A percentile compares a stretch with the other conserved stretches of the same genome.
Evolutionary conservation across 2,797 vertebrate species (phyloP).

Genomic region (Cossypha niveicapilla): DNA sequence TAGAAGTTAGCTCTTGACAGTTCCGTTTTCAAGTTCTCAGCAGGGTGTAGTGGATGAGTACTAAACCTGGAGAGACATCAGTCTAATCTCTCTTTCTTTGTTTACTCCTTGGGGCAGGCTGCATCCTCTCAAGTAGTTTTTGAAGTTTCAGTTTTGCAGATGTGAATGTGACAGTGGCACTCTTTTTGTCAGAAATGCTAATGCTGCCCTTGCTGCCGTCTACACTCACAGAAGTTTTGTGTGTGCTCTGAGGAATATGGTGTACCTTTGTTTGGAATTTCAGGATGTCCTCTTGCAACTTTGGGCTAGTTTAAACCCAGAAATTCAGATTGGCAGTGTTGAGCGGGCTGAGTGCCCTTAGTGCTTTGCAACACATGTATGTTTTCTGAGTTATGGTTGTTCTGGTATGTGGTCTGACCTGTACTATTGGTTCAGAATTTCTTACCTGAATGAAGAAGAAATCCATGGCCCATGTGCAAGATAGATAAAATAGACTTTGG

Average conservation of each 20-base stretch:
- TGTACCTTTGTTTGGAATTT: background rate
- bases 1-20: background rate
- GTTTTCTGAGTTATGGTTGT: background rate
- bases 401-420: background rate
- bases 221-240: background rate
- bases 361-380: accelerated
- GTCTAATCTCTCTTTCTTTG: background rate
- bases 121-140: background rate
- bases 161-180: background rate
- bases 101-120: background rate
- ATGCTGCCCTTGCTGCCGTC: background rate
- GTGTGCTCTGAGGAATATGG: background rate
- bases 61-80: background rate
- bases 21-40: background rate
- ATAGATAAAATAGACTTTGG: background rate
- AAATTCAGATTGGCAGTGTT: background rate
- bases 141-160: background rate
- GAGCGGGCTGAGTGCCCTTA: background rate
- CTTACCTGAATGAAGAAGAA: background rate
- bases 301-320: background rate
- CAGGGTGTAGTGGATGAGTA: background rate
- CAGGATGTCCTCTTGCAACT: background rate
- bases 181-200: background rate
- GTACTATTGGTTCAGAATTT: background rate
- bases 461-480: background rate